These are phyloP conservation scores for Stomatorhinus walkeri DNA, from an alignment of 2,797 vertebrate species.

Conservation along the genomic window DNA sequence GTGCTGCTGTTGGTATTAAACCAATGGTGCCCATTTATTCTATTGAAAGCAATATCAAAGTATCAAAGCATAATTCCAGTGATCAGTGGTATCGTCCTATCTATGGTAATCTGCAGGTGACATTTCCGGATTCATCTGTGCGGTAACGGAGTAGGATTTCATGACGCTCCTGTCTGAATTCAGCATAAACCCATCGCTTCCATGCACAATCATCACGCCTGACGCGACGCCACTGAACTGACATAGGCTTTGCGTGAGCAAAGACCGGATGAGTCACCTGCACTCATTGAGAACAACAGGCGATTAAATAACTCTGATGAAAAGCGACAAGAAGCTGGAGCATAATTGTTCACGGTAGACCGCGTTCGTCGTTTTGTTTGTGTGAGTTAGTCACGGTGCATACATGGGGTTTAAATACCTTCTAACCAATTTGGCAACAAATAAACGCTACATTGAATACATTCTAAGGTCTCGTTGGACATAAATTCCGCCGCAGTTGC, in stretches of 20 bases:
- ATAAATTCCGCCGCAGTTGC: neutral
- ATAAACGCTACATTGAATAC: neutral
- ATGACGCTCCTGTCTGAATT: neutral
- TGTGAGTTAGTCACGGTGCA: neutral
- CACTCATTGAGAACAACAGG: slow-evolving; percentile 35
- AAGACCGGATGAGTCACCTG: slow-evolving; percentile 48
- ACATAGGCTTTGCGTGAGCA: slow-evolving; percentile 39
- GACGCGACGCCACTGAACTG: slow-evolving; percentile 36
- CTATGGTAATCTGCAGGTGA: neutral
- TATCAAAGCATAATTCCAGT: neutral
- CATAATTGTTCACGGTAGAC: slow-evolving; percentile 24
- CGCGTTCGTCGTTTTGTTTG: slow-evolving; percentile 22
- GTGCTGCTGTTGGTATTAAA: neutral
- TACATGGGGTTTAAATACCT: slow-evolving; percentile 9
- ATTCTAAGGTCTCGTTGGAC: neutral
- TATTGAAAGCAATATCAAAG: slow-evolving; percentile 1
- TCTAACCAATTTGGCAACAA: slow-evolving; percentile 18
- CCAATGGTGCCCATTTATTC: neutral
- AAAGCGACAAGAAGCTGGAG: slow-evolving; percentile 24
- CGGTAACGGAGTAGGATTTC: neutral
- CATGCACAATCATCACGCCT: slow-evolving; percentile 34
- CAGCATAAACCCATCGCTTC: neutral
- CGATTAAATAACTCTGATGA: slow-evolving; percentile 33
- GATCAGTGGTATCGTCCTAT: neutral
- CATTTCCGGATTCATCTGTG: neutral